Conservation (phyloP, 2,888 invertebrate species). For the Drosophila imparisetae region DNA sequence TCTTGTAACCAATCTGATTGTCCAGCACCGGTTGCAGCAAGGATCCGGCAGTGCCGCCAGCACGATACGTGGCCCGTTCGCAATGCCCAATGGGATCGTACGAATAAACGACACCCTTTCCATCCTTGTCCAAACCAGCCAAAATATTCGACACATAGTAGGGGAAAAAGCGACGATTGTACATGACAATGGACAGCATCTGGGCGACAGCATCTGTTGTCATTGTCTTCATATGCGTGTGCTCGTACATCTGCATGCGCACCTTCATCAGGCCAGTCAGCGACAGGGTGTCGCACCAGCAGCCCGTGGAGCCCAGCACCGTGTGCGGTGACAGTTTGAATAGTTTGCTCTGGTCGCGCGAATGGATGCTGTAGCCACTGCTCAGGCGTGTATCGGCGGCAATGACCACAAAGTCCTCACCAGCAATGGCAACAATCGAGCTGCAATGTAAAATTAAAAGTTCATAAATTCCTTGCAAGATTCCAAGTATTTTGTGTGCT, state of each 20-base stretch:
- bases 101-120: slow-evolving; percentile 96
- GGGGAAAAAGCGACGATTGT: slow-evolving; percentile 98
- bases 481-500: slow-evolving; percentile 56
- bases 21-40: slow-evolving; percentile 97
- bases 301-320: slow-evolving; percentile 97
- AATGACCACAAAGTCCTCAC: slow-evolving; percentile 96
- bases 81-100: slow-evolving; percentile 99
- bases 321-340: slow-evolving; percentile 92
- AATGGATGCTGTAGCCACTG: slow-evolving; percentile 95
- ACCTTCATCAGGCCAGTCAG: slow-evolving; percentile 93
- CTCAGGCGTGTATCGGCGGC: slow-evolving; percentile 98
- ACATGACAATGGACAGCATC: slow-evolving; percentile 97
- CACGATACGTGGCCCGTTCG: slow-evolving; percentile 92
- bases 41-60: slow-evolving; percentile 95
- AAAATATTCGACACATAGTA: slow-evolving; percentile 98
- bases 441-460: slow-evolving; percentile 86
- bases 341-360: slow-evolving; percentile 94
- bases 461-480: background rate
- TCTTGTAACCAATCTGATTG: slow-evolving; percentile 96
- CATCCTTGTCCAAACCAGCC: slow-evolving; percentile 96
- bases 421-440: slow-evolving; percentile 97
- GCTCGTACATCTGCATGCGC: slow-evolving; percentile 97
- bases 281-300: slow-evolving; percentile 98
- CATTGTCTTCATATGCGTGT: slow-evolving; percentile 97
- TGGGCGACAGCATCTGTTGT: slow-evolving; percentile 96